Base-by-base conservation (phyloP, 1,140 invertebrate genomes). In the Temnothorax curvispinosus region DNA sequence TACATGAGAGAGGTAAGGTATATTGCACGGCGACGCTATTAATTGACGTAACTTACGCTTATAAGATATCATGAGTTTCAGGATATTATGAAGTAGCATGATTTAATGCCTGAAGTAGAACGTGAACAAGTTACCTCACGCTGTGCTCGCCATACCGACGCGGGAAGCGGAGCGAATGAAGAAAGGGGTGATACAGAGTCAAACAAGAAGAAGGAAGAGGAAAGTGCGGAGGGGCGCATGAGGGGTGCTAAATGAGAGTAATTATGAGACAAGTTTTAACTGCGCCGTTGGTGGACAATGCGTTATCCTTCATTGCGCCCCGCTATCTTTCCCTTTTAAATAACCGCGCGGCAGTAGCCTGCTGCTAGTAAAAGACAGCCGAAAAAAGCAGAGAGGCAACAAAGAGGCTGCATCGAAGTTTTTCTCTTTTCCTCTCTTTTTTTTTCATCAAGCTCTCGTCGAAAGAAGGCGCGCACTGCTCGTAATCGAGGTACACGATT, bases 191-290 rank as follows among this genome's bases (percentile, higher is more conserved):
- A 35, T 32, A 50, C 35, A 41, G 78, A 74, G 54, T 60, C 13
- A 58, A 47, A 35, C 21, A 76, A 38, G 69, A 84, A 76, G 60
- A 52, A 67, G 71, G 62, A 75, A 38, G 27, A 76, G 7, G 76
- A 67, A 71, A 47, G 77, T 54, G 18, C 56, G 88, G 71, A 41
- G 92, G 72, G 77, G 90, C 84, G 86, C 90, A 92, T 93, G 91
- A 27, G 27, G 27, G 27, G 88, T 90, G 89, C 91, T 94, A 93
- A 94, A 95, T 94, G 93, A 94, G 93, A 93, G 93, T 95, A 95
- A 95, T 95, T 94, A 94, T 91, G 94, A 93, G 93, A 93, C 94
- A 95, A 95, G 94, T 94, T 95, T 95, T 95, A 95, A 95, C 93
- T 94, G 94, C 91, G 89, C 90, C 91, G 72, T 82, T 88, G 89